Evolutionary conservation across 2,888 invertebrate species (phyloP), one percentile per base, ranked within the genome.

Genomic region (Halictus quadricinctus): DNA sequence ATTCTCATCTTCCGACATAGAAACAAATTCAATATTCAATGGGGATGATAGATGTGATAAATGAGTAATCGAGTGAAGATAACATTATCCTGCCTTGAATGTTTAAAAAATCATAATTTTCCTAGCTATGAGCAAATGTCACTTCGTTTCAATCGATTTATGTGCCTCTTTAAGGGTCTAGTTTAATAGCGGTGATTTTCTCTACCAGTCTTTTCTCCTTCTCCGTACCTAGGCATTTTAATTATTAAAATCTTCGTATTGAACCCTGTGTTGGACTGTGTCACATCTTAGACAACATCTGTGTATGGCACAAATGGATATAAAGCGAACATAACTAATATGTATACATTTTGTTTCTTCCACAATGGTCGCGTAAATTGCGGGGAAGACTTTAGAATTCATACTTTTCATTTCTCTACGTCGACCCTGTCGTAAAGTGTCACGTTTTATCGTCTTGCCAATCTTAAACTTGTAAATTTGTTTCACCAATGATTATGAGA

Each of bases 171-270:
- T 87, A 87, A 79, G 81, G 79, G 88, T 89, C 90, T 91, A 91
- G 87, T 88, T 91, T 89, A 91, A 90, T 87, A 91, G 88, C 91
- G 90, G 88, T 89, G 89, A 90, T 88, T 91, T 91, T 91, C 87
- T 92, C 93, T 94, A 93, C 92, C 94, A 94, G 94, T 94, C 93
- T 94, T 94, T 91, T 92, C 85, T 93, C 88, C 91, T 92, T 93
- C 92, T 93, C 92, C 92, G 83, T 92, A 91, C 87, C 90, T 93
- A 93, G 89, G 88, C 92, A 88, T 91, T 92, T 91, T 91, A 89
- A 90, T 90, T 88, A 91, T 91, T 91, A 90, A 92, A 93, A 91
- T 92, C 88, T 87, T 91, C 88, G 90, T 91, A 80, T 90, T 91
- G 85, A 92, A 91, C 91, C 91, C 91, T 92, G 91, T 91, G 86